Conservation (phyloP, 92 coral and sea anemone genomes). For the Palythoa grandis region DNA sequence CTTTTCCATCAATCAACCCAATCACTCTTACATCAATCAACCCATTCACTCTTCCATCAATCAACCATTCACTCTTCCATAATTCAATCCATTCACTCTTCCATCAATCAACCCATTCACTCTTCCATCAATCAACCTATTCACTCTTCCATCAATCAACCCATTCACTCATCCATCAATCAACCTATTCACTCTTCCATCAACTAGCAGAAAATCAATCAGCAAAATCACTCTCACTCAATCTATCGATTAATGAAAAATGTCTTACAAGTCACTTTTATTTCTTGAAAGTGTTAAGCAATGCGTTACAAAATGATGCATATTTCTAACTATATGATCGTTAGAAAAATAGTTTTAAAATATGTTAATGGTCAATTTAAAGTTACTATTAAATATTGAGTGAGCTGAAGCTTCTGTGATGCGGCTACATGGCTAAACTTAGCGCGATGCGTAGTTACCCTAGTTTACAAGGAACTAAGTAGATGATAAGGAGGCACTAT, state of each 20-base stretch:
- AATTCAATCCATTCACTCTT: no score
- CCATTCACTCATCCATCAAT: no score
- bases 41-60: no score
- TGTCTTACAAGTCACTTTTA: slow-evolving; percentile 5
- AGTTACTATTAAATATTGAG: neutral
- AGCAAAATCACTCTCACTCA: neutral
- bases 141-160: no score
- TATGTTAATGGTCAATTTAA: neutral
- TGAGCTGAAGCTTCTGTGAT: neutral
- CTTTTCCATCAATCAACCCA: no score
- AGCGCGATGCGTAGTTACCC: neutral
- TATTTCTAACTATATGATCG: neutral
- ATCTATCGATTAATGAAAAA: neutral
- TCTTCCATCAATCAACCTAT: no score
- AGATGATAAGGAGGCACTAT: no score
- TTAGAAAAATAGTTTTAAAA: neutral
- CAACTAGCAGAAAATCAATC: no score
- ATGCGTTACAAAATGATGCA: slow-evolving; percentile 19
- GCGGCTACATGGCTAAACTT: neutral
- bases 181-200: no score
- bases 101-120: no score
- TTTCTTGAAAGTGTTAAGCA: neutral
- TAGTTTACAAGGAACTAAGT: neutral
- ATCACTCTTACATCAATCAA: no score
- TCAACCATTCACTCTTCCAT: no score